Percentiles rank a stretch among this genome's conserved stretches.
Conservation (phyloP, 2,113 vertebrate species). For the Gulo gulo region DNA sequence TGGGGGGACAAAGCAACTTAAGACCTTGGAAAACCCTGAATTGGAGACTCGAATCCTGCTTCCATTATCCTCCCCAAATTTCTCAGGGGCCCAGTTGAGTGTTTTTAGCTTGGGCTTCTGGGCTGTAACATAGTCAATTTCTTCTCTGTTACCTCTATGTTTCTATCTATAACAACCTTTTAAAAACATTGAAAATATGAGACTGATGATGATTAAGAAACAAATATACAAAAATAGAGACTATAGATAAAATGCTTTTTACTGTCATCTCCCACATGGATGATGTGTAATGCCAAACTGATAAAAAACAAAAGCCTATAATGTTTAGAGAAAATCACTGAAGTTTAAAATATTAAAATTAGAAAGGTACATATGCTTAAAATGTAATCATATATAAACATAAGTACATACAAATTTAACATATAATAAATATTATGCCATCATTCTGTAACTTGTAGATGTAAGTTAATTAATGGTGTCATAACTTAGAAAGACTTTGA, state of each 20-base stretch:
- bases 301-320: conserved; percentile 77
- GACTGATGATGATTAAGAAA: not conserved
- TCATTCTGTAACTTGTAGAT: not conserved
- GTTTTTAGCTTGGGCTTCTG: not conserved
- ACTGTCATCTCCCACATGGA: conserved; percentile 80
- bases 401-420: not conserved
- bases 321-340: not conserved
- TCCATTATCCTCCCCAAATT: not conserved
- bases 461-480: not conserved
- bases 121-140: not conserved
- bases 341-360: not conserved
- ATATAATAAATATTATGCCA: not conserved
- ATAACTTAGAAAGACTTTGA: not conserved
- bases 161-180: conserved; percentile 44
- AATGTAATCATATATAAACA: not conserved
- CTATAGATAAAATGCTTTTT: conserved; percentile 34
- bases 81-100: not conserved
- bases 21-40: not conserved
- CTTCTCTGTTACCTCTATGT: not conserved
- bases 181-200: not conserved
- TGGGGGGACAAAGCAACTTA: not conserved
- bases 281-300: conserved; percentile 69
- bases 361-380: not conserved
- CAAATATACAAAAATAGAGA: not conserved
- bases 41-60: not conserved